phyloP scores from a whole-genome alignment of 1,140 invertebrate species.

The Bombus cullumanus region DNA sequence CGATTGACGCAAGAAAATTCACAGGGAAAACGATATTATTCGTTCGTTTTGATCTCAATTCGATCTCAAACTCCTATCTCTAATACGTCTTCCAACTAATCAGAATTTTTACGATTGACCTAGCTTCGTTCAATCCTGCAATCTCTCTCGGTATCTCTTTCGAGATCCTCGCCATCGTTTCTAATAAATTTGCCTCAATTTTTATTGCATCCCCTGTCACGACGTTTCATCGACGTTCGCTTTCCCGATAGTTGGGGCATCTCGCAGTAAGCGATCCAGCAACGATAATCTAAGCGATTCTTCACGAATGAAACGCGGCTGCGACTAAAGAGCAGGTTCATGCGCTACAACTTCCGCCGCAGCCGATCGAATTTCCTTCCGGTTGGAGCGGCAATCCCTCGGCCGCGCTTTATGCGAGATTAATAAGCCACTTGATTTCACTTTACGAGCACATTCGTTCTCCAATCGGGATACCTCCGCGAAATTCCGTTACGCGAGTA shows the following conservation, averaged over 20 bases:
- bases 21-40: background rate
- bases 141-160: background rate
- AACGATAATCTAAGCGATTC: conserved; percentile 32
- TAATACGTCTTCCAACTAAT: background rate
- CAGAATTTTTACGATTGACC: background rate
- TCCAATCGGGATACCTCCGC: background rate
- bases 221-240: background rate
- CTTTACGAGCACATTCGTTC: conserved; percentile 14
- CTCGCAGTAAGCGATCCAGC: conserved; percentile 9
- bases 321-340: conserved; percentile 9
- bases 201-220: conserved; percentile 1
- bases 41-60: too few relatives aligned
- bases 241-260: background rate
- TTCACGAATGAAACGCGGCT: conserved; percentile 38
- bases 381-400: conserved; percentile 21
- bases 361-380: conserved; percentile 51
- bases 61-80: background rate
- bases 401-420: conserved; percentile 32
- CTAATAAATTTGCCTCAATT: conserved; percentile 15
- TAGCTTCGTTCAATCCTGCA: background rate
- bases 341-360: conserved; percentile 5
- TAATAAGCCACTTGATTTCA: conserved; percentile 50
- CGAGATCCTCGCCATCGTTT: background rate
- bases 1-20: too few relatives aligned
- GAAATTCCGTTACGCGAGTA: background rate